phyloP scores from a whole-genome alignment of 2,113 vertebrate species.

The Brachypteracias leptosomus region DNA sequence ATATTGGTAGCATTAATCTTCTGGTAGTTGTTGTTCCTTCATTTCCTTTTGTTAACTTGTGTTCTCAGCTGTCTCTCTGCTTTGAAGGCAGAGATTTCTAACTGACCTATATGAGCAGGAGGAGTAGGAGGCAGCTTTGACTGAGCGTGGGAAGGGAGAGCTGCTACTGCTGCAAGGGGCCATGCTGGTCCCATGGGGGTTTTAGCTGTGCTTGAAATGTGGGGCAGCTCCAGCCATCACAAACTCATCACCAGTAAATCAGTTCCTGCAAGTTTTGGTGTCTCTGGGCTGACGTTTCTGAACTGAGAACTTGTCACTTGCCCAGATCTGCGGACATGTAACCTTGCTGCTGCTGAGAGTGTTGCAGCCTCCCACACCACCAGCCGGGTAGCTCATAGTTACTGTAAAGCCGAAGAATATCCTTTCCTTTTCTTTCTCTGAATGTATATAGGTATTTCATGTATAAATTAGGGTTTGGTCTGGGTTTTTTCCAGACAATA shows the following conservation, averaged over 20 bases:
- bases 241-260: background rate
- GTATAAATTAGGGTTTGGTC: background rate
- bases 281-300: background rate
- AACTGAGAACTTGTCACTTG: background rate
- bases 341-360: background rate
- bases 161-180: too few relatives aligned
- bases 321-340: fast-evolving
- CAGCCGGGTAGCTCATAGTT: fast-evolving
- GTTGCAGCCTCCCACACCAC: fast-evolving
- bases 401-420: background rate
- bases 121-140: background rate
- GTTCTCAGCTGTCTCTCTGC: background rate
- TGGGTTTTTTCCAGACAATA: background rate
- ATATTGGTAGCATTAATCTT: background rate
- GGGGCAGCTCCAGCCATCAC: background rate
- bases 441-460: background rate
- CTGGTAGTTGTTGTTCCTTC: background rate
- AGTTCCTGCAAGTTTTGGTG: background rate
- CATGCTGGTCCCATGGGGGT: fast-evolving
- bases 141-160: fast-evolving
- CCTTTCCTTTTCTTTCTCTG: background rate
- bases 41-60: background rate
- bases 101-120: background rate
- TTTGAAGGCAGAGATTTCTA: background rate
- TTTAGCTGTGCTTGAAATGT: background rate